Evolutionary conservation across 2,797 vertebrate species (phyloP), one percentile per base, ranked within the genome.

Genomic region (Notolepis coatsorum): DNA sequence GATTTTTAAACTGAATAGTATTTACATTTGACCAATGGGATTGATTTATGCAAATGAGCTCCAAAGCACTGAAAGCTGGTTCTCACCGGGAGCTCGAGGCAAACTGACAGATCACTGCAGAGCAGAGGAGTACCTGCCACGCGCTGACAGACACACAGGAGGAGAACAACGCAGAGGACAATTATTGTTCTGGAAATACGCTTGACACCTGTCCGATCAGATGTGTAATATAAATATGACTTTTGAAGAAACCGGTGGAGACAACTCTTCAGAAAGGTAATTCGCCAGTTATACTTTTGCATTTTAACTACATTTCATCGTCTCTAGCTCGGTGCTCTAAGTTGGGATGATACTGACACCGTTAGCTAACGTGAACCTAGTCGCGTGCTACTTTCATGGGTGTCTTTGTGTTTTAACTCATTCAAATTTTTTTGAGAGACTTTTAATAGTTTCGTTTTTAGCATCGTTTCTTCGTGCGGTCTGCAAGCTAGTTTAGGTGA

Each of bases 181-280:
- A 4, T 10, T 15, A 38, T 7, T 23, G 23, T 66, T 70, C 74
- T 78, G 84, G 88, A 86, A n/a, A n/a, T 75, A 74, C 77, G 65
- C 17, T 48, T 1, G 46, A 59, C 62, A 56, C 9, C 59, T n/a
- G 48, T 15, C 72, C 74, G 71, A 79, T 85, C 69, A 73, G 80
- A 91, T 91, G 91, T 90, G 91, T 94, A 95, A 91, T 78, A n/a
- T n/a, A n/a, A 95, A 91, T 73, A 97, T 97, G 96, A 97, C 96
- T 88, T 91, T 97, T 84, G 96, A 97, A 80, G 96, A 97, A 78
- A 90, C 92, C 53, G 75, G 90, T 37, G 94, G 92, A 77, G 96
- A 96, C 18, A 93, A 93, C 75, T 87, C 92, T 50, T 80, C 92
- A 73, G 95, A 95, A 88, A 95, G 94, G 96, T 96, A 49, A 21